A percentile compares a stretch with the other conserved stretches of the same genome.
phyloP scores from a whole-genome alignment of 2,888 invertebrate genomes.

The Nomada hirtipes region DNA sequence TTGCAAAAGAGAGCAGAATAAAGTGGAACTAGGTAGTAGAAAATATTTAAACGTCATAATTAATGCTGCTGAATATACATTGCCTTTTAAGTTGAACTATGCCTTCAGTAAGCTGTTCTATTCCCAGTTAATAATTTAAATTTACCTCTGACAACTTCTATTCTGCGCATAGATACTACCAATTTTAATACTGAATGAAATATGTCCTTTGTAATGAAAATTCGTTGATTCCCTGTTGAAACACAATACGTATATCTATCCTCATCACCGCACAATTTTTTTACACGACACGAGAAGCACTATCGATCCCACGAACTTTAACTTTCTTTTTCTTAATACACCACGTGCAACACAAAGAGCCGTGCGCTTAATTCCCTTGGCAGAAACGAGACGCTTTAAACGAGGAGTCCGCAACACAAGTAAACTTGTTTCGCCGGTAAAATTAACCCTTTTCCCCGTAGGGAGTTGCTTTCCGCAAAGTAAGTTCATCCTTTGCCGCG shows the following conservation, averaged over 20 bases:
- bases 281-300: not conserved
- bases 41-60: too few relatives aligned
- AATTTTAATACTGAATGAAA: too few relatives aligned
- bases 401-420: conserved; percentile 6
- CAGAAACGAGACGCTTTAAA: not conserved
- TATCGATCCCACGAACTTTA: not conserved
- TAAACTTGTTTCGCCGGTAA: conserved; percentile 28
- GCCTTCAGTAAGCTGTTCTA: too few relatives aligned
- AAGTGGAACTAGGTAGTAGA: too few relatives aligned
- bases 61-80: too few relatives aligned
- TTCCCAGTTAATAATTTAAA: too few relatives aligned
- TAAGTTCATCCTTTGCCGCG: conserved; percentile 14
- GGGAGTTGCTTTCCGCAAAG: conserved; percentile 18
- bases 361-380: not conserved
- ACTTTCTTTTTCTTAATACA: not conserved
- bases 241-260: not conserved
- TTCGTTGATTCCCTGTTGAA: too few relatives aligned
- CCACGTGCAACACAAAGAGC: not conserved
- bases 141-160: too few relatives aligned
- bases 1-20: too few relatives aligned
- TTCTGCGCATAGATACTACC: too few relatives aligned
- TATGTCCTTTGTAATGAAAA: too few relatives aligned
- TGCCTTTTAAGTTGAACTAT: too few relatives aligned
- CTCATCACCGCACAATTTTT: not conserved
- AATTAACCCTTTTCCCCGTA: conserved; percentile 47